Evolutionary conservation across 2,888 invertebrate species (phyloP).

Genomic region (Andrena praecox): DNA sequence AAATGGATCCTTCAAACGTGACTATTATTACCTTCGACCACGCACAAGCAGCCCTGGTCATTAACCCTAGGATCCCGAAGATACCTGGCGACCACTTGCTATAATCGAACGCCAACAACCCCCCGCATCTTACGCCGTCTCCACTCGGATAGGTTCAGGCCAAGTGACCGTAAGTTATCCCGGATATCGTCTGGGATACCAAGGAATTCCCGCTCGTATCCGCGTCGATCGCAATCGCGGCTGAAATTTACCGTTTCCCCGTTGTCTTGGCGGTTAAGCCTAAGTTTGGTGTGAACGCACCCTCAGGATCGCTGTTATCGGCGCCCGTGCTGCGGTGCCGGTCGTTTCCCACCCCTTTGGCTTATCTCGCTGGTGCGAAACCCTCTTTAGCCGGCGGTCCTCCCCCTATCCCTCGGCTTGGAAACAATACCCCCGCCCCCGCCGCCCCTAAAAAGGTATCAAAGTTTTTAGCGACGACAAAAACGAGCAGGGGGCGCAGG

Average conservation of each 20-base stretch:
- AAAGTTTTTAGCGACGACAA: conserved; percentile 72
- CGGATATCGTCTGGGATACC: conserved; percentile 32
- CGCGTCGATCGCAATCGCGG: conserved; percentile 50
- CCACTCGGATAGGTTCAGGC: not conserved
- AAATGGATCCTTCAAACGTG: not conserved
- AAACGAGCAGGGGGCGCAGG: conserved; percentile 1
- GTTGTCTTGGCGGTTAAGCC: conserved; percentile 61
- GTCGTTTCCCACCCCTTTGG: conserved; percentile 63
- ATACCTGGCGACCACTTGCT: not conserved
- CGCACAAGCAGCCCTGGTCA: not conserved
- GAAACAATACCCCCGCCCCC: conserved; percentile 64
- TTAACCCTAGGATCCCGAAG: not conserved
- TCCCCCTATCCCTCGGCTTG: conserved; percentile 16
- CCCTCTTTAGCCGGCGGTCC: conserved; percentile 65
- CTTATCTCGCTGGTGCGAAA: conserved; percentile 73
- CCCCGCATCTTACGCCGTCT: no score
- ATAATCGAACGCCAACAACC: not conserved
- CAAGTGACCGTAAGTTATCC: conserved; percentile 13
- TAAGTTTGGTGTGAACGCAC: conserved; percentile 67
- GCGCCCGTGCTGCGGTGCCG: conserved; percentile 55
- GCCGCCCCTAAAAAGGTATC: conserved; percentile 68
- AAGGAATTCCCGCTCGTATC: conserved; percentile 50
- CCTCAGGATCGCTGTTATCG: conserved; percentile 76
- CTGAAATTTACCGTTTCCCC: conserved; percentile 54
- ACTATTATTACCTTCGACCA: not conserved